Base-by-base conservation (phyloP, 1,140 invertebrate species). In the Drosophila tropicalis region DNA sequence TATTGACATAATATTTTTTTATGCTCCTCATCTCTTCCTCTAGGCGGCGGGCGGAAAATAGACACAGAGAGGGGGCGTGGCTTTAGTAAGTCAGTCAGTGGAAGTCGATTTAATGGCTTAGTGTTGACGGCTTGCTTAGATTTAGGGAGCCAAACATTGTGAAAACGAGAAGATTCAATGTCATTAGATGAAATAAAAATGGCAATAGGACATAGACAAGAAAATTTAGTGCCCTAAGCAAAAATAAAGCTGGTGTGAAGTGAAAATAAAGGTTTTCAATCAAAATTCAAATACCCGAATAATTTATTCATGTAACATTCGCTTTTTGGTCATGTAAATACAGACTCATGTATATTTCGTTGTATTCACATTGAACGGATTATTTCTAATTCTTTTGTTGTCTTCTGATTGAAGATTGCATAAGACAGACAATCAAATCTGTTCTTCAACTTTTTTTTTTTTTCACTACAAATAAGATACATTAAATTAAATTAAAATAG, bases 1-100 rank as follows among this genome's bases (percentile, higher is more conserved):
- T 83, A 89, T 87, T 89, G 79, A 89, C 84, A 87, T 84, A 87
- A 89, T 79, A 87, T 75, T 87, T 75, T 89, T 89, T 76, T 87
- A 77, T 83, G 84, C 66, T 34, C 29, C n/a, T 1, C 7, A 13
- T 57, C 32, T 29, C 34, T 29, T 29, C 36, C 39, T 22, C n/a
- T 41, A 62, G 39, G 39, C 39, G 15, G 12, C 39, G 36, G 19
- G 58, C 44, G 39, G 34, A 55, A 41, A 67, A 51, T 54, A 61
- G 60, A 22, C 17, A 44, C 44, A n/a, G 41, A 66, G 36, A 13
- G 36, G 41, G 58, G 47, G 39, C 61, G 56, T 68, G 63, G 77
- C 47, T 71, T 57, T 61, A 67, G 63, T 60, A 41, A 44, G 47
- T 44, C 60, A 63, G 63, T 76, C 63, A 40, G 69, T 71, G 65